Base-by-base conservation (phyloP, 2,113 vertebrate genomes). In the Prinia subflava region DNA sequence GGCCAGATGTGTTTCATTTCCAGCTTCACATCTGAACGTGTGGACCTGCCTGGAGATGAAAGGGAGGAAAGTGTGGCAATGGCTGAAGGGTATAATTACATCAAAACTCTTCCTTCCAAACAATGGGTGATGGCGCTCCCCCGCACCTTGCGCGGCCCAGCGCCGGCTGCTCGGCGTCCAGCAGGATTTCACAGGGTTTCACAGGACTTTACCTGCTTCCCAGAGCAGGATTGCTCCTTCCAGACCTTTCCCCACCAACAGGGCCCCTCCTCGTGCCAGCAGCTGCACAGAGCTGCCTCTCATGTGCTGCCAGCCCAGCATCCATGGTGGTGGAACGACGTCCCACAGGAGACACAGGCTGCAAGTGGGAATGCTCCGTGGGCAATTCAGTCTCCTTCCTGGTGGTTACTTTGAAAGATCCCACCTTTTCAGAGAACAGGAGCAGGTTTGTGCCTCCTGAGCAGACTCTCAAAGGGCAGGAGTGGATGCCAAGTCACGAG, bases 1-100 rank as follows among this genome's bases (percentile, higher is more conserved):
- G 37, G 92, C 95, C 97, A 97, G 96, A 97, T 97, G 97, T 97
- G 96, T 96, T 95, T 96, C 94, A 96, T 97, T 97, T 97, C 96
- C 95, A 97, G 96, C 95, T 91, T 96, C 96, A 82, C 94, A 95
- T 95, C 91, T 97, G 92, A 96, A 93, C 18, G 93, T 84, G 92
- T 90, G 89, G 96, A 97, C 95, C 97, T 96, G 95, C 96, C 92
- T 31, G 93, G 92, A 97, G 95, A 94, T 96, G 95, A 97, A 96
- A 97, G 95, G 77, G 86, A 96, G 77, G 77, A 95, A 96, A 96
- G 96, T 95, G 95, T 94, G 90, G 97, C 96, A 96, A 92, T 91
- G 94, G 95, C 95, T 89, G 95, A 95, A 86, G 97, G 92, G 92
- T 83, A 93, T 78, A 96, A 97, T 97, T 96, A 96, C 96, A 95